Conservation (phyloP, 2,888 invertebrate genomes). For the Lapara coniferarum region DNA sequence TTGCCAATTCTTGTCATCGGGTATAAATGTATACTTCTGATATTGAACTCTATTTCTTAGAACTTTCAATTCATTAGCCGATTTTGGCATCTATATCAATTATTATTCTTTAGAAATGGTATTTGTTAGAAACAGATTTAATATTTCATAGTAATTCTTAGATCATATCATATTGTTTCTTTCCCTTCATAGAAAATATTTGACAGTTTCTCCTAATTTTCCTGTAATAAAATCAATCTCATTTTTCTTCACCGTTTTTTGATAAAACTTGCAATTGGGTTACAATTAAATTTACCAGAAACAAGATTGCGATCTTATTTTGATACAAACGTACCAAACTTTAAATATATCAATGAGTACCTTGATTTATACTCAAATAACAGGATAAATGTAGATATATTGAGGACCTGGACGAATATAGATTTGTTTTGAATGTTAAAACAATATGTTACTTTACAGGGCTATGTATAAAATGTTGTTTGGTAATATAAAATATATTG, state of each 20-base stretch:
- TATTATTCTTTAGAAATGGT: background rate
- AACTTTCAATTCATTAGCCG: background rate
- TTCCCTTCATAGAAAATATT: background rate
- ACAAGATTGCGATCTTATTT: background rate
- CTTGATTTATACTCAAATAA: too few relatives aligned
- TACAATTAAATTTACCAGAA: background rate
- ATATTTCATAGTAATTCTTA: background rate
- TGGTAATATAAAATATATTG: too few relatives aligned
- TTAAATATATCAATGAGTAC: too few relatives aligned
- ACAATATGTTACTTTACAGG: too few relatives aligned
- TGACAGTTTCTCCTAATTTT: background rate
- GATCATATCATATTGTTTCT: too few relatives aligned
- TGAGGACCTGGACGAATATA: background rate
- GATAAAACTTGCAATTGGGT: background rate
- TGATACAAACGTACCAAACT: too few relatives aligned
- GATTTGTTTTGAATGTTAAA: background rate
- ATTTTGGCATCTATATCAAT: background rate
- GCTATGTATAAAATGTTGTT: too few relatives aligned
- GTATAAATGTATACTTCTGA: background rate
- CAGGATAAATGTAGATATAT: too few relatives aligned
- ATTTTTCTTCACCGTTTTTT: background rate
- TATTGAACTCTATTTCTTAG: background rate
- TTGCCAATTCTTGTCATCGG: slow-evolving; percentile 2
- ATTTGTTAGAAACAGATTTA: background rate
- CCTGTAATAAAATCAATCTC: background rate